These are phyloP conservation scores for Abscondita cerata DNA, from an alignment of 2,888 invertebrate species.

Conservation along the genomic window DNA sequence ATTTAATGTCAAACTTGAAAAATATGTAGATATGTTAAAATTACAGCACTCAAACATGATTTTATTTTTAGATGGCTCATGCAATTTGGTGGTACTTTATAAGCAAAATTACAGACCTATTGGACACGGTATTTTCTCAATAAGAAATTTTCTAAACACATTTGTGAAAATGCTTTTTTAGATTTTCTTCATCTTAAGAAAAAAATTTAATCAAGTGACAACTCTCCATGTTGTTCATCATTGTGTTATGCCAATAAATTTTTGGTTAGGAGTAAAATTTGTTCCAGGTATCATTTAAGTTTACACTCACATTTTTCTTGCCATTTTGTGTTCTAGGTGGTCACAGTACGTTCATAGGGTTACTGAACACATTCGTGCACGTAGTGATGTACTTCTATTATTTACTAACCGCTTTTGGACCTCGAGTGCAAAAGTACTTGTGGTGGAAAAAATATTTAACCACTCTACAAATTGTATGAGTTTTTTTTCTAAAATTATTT, in stretches of 20 bases:
- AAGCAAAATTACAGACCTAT: slow-evolving; percentile 94
- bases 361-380: slow-evolving; percentile 96
- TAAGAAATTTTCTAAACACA: background rate
- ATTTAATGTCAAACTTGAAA: background rate
- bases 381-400: slow-evolving; percentile 96
- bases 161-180: slow-evolving; percentile 60
- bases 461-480: slow-evolving; percentile 83
- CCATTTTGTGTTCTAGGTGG: slow-evolving; percentile 68
- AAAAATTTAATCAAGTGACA: slow-evolving; percentile 93
- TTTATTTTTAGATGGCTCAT: slow-evolving; percentile 80
- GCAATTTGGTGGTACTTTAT: slow-evolving; percentile 97
- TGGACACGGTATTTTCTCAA: slow-evolving; percentile 84
- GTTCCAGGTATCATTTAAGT: slow-evolving; percentile 72
- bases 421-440: slow-evolving; percentile 81
- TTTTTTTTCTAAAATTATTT: too few relatives aligned
- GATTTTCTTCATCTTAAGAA: slow-evolving; percentile 94
- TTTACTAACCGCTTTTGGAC: slow-evolving; percentile 89
- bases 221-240: slow-evolving; percentile 96
- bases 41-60: slow-evolving; percentile 43
- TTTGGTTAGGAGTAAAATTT: slow-evolving; percentile 97
- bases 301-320: background rate
- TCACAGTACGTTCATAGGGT: slow-evolving; percentile 94
- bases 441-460: slow-evolving; percentile 98
- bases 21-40: too few relatives aligned
- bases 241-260: slow-evolving; percentile 96